Evolutionary conservation across 2,113 vertebrate genomes (phyloP).

Genomic region (Struthidea cinerea): DNA sequence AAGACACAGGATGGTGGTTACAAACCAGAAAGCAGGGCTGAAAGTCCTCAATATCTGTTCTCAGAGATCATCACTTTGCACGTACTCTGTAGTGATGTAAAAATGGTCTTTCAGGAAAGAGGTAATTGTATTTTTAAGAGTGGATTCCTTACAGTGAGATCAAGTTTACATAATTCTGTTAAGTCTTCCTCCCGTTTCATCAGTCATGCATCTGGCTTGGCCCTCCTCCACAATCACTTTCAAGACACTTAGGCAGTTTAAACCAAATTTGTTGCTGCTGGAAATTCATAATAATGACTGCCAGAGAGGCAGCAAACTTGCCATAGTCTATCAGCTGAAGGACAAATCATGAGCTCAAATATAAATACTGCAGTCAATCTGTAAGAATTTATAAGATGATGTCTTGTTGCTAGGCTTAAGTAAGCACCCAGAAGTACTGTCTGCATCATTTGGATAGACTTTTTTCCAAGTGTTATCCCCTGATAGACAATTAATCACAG

Average conservation of each 20-base stretch:
- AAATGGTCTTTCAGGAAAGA: not conserved
- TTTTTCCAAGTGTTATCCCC: not conserved
- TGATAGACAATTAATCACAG: not conserved
- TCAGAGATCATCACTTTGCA: not conserved
- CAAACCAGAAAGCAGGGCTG: not conserved
- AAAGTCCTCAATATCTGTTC: not conserved
- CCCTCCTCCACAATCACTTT: not conserved
- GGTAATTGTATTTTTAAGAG: not conserved
- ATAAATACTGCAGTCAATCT: not conserved
- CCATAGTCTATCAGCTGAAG: not conserved
- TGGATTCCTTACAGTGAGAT: not conserved
- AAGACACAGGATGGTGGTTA: not conserved
- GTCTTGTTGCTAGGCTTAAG: not conserved
- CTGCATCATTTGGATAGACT: not conserved
- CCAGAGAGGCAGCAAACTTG: not conserved
- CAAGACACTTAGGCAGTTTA: not conserved
- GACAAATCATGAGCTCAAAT: not conserved
- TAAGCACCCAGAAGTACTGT: not conserved
- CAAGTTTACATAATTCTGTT: not conserved
- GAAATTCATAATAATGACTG: not conserved
- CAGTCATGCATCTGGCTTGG: not conserved
- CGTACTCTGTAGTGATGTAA: not conserved
- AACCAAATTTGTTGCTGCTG: not conserved
- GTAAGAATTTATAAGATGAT: not conserved
- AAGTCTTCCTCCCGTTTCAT: not conserved